Evolutionary conservation across 2,888 invertebrate species (phyloP).

Genomic region (Arctia plantaginis): DNA sequence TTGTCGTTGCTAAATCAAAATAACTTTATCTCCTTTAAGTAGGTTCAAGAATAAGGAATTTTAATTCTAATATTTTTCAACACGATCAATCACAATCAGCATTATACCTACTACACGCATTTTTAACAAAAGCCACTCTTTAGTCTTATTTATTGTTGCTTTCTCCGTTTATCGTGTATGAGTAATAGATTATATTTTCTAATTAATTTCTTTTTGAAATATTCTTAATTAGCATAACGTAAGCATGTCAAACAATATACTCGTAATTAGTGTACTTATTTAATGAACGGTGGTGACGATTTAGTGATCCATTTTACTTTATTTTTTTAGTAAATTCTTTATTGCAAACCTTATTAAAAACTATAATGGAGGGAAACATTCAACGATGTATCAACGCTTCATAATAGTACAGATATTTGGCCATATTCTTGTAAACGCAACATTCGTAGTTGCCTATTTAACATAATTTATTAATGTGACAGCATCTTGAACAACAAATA

Average conservation of each 20-base stretch:
- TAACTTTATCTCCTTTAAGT: too few relatives aligned
- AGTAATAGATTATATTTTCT: not conserved
- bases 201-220: not conserved
- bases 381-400: not conserved
- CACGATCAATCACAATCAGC: not conserved
- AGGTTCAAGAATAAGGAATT: not conserved
- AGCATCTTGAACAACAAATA: slow-evolving; percentile 28
- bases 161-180: not conserved
- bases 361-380: not conserved
- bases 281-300: too few relatives aligned
- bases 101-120: not conserved
- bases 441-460: slow-evolving; percentile 34
- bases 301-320: too few relatives aligned
- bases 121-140: not conserved
- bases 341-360: not conserved
- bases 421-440: slow-evolving; percentile 27
- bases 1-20: too few relatives aligned
- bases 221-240: not conserved
- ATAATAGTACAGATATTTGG: not conserved
- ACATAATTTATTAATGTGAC: slow-evolving; percentile 48
- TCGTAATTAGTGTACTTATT: too few relatives aligned
- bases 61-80: not conserved
- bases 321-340: not conserved
- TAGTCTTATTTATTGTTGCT: not conserved
- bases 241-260: too few relatives aligned